phyloP scores from a whole-genome alignment of 2,113 vertebrate genomes.

The Hymenochirus boettgeri region DNA sequence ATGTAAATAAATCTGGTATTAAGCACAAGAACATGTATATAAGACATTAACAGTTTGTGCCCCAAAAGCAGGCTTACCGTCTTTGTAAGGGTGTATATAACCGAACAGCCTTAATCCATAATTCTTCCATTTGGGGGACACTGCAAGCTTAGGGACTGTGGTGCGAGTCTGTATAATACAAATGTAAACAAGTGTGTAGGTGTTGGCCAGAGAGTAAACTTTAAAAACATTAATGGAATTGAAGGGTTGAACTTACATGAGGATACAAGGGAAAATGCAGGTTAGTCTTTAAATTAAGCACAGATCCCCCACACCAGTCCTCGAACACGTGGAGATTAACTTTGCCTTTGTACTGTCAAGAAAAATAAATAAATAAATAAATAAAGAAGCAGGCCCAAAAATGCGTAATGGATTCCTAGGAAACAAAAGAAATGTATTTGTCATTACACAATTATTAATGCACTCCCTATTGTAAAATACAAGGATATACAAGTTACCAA shows the following conservation, averaged over 20 bases:
- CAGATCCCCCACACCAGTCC: constrained; percentile 92
- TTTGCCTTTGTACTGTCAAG: constrained; percentile 82
- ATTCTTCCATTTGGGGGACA: constrained; percentile 98
- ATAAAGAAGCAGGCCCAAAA: too few species aligned
- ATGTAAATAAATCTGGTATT: too few species aligned
- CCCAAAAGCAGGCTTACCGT: constrained; percentile 67
- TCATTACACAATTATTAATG: too few species aligned
- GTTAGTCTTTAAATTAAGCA: constrained; percentile 85
- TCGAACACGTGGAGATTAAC: constrained; percentile 95
- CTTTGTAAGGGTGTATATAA: constrained; percentile 91
- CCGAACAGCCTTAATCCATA: constrained; percentile 93
- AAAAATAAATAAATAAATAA: neutral
- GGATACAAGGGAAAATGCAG: constrained; percentile 94
- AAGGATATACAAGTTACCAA: too few species aligned
- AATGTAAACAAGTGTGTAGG: neutral
- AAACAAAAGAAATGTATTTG: too few species aligned
- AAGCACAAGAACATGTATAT: too few species aligned
- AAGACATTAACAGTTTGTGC: too few species aligned
- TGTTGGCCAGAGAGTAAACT: neutral
- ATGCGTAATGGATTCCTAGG: too few species aligned
- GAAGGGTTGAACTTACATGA: constrained; percentile 74
- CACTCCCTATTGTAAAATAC: too few species aligned
- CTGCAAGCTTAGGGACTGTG: constrained; percentile 86
- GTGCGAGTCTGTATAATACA: constrained; percentile 73
- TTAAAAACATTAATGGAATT: accelerated